Percentiles rank a stretch among this genome's conserved stretches.
These are phyloP conservation scores for Sialia sialis DNA, from an alignment of 2,113 vertebrate species.

Conservation along the genomic window DNA sequence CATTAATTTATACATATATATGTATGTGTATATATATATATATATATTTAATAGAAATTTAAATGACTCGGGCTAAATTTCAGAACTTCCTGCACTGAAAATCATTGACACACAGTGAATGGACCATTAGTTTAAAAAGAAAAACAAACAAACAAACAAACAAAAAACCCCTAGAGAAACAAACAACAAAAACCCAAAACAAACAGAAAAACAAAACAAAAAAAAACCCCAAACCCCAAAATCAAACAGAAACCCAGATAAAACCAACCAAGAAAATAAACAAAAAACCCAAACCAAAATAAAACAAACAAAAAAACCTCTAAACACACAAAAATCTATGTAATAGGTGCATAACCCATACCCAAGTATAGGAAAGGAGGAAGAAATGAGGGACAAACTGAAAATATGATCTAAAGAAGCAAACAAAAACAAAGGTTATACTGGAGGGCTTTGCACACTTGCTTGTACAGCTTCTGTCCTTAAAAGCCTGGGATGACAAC, in stretches of 20 bases:
- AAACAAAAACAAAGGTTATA: not conserved
- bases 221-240: not conserved
- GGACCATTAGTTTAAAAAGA: not conserved
- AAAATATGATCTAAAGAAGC: not conserved
- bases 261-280: not conserved
- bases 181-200: not conserved
- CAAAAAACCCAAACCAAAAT: not conserved
- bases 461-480: not conserved
- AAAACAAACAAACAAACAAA: not conserved
- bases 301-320: fast-evolving
- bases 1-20: not conserved
- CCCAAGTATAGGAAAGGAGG: not conserved
- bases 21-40: fast-evolving
- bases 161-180: not conserved
- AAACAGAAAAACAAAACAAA: not conserved
- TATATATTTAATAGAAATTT: not conserved
- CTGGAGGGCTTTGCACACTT: not conserved
- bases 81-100: not conserved
- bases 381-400: not conserved
- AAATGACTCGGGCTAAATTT: not conserved
- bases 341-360: not conserved
- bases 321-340: not conserved
- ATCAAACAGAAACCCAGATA: not conserved
- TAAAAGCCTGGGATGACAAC: fast-evolving
- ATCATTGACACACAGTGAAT: not conserved